A percentile compares a stretch with the other conserved stretches of the same genome.
These are phyloP conservation scores for Catharus fuscescens DNA, from an alignment of 2,113 vertebrate species.

Conservation along the genomic window DNA sequence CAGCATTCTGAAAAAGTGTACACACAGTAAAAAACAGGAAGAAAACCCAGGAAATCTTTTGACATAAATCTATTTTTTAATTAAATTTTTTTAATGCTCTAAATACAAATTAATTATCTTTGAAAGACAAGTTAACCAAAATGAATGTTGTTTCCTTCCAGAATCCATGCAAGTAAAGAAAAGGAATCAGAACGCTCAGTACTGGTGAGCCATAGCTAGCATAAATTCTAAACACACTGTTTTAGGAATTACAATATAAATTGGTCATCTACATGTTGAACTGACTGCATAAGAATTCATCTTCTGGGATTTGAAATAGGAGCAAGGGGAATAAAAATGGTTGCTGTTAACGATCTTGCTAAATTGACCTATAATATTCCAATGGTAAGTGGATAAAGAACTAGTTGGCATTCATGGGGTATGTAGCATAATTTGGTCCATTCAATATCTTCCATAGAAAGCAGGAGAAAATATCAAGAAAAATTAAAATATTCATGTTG, in stretches of 20 bases:
- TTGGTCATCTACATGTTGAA: conserved; percentile 18
- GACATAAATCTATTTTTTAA: neutral
- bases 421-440: neutral
- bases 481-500: neutral
- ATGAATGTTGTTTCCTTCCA: neutral
- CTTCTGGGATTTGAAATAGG: neutral
- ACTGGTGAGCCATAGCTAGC: neutral
- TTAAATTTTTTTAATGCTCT: conserved; percentile 3
- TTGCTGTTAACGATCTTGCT: neutral
- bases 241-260: conserved; percentile 3
- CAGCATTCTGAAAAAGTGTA: neutral
- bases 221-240: conserved; percentile 1
- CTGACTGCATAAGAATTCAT: neutral
- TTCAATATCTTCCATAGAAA: neutral
- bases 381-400: neutral
- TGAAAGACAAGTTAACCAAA: neutral
- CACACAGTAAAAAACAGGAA: neutral
- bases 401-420: neutral
- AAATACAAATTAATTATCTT: neutral
- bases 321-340: neutral
- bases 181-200: neutral
- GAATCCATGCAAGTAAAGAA: neutral
- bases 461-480: neutral
- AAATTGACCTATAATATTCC: neutral
- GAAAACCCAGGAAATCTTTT: neutral